phyloP scores from a whole-genome alignment of 2,113 vertebrate species.

The Antigone vipio region DNA sequence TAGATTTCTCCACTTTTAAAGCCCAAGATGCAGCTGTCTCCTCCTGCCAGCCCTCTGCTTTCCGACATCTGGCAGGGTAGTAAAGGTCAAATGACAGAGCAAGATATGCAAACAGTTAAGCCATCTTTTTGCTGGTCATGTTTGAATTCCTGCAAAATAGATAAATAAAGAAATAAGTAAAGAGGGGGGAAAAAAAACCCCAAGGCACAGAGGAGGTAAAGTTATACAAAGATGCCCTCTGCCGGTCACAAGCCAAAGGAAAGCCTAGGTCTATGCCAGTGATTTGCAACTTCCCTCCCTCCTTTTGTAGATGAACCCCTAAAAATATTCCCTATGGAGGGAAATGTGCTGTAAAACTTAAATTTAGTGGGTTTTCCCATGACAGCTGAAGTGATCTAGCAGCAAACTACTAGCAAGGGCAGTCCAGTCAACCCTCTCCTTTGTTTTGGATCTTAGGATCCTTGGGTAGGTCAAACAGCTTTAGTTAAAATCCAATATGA shows the following conservation, averaged over 20 bases:
- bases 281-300: not conserved
- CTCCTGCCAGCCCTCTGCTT: not conserved
- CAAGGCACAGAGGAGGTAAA: not conserved
- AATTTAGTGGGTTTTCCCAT: not conserved
- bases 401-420: not conserved
- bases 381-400: not conserved
- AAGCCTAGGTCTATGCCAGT: not conserved
- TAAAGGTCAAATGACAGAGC: not conserved
- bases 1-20: not conserved
- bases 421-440: not conserved
- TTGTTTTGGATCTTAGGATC: not conserved
- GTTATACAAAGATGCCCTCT: slow-evolving; percentile 55
- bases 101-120: slow-evolving; percentile 7
- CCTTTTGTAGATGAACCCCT: not conserved
- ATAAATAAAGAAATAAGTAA: not conserved
- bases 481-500: not conserved
- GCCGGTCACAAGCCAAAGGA: not conserved
- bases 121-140: slow-evolving; percentile 16
- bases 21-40: not conserved
- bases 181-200: not conserved
- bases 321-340: not conserved
- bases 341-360: not conserved
- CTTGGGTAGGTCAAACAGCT: not conserved
- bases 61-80: not conserved
- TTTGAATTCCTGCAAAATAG: slow-evolving; percentile 50